Percentiles rank a stretch among this genome's conserved stretches.
Evolutionary conservation across 2,113 vertebrate species (phyloP).

Genomic region (Coptodon rendalli): DNA sequence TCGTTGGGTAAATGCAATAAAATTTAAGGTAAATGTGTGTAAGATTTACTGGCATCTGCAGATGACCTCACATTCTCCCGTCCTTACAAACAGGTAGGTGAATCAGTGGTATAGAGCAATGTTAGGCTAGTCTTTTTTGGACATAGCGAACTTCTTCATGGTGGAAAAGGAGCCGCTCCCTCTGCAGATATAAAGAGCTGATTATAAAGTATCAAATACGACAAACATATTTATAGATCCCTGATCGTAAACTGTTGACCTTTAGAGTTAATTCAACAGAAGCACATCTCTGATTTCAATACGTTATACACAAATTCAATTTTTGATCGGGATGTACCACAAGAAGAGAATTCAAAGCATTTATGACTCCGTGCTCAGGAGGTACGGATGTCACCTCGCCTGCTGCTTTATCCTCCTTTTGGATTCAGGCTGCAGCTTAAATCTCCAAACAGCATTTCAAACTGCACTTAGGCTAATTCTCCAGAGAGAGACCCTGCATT

Average conservation of each 20-base stretch:
- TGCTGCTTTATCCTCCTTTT: neutral
- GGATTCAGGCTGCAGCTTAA: constrained; percentile 25
- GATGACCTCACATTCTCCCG: neutral
- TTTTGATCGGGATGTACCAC: neutral
- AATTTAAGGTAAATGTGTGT: neutral
- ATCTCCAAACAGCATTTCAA: constrained; percentile 49
- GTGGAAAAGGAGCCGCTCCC: neutral
- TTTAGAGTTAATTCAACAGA: neutral
- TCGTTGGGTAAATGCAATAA: neutral
- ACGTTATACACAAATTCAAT: neutral
- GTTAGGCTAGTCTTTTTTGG: neutral
- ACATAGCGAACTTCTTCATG: neutral
- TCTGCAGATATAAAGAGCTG: neutral
- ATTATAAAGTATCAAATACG: neutral
- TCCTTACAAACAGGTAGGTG: neutral
- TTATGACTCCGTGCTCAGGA: neutral
- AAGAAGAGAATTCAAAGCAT: neutral
- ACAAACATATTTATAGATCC: neutral
- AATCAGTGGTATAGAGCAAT: neutral
- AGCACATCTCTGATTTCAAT: neutral
- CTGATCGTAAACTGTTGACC: neutral
- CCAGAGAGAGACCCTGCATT: constrained; percentile 33
- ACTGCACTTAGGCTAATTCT: constrained; percentile 34
- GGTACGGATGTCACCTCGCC: neutral
- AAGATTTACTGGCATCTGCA: neutral